Base-by-base conservation (phyloP, 2,888 invertebrate genomes). In the Drosophila maculinotata region DNA sequence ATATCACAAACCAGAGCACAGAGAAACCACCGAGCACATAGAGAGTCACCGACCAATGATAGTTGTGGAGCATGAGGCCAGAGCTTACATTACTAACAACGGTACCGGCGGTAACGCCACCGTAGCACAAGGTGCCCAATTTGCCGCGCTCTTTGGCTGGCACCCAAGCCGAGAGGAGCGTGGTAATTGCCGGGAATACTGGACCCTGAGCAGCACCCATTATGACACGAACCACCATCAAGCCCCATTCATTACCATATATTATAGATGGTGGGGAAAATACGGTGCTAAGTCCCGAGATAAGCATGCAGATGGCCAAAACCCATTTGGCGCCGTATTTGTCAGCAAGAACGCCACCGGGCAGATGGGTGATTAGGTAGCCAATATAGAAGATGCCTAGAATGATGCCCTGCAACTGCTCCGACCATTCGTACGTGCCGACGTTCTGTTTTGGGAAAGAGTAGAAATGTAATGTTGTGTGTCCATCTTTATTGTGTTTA, bases 201-300 rank as follows among this genome's bases (percentile, higher is more conserved):
- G 95, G 94, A n/a, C 96, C 96, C 93, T 97, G 96, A 48, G 96
- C 96, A 0, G 96, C 92, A 20, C 97, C 97, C 92, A 96, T 95
- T 0, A 96, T 70, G 0, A 96, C 93, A 54, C 97, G 92, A 6
- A 96, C 76, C 0, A 93, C 91, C 8, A 97, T 94, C 3, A 97
- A 92, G 1, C 94, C 94, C 3, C 92, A 93, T 30, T 44, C 9
- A 0, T 52, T 47, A 1, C 49, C 47, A 1, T n/a, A n/a, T n/a
- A n/a, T n/a, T n/a, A n/a, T n/a, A n/a, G n/a, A n/a, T n/a, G n/a
- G n/a, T 0, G 87, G 82, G 0, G 69, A 54, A 0, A 60, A 0
- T 0, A 49, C 0, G 1, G 80, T 72, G 7, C 45, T 45, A 0
- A 79, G 0, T 0, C 95, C 96, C 0, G 97, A 96, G 7, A 94